Evolutionary conservation across 2,113 vertebrate species (phyloP).

Genomic region (Rissa tridactyla): DNA sequence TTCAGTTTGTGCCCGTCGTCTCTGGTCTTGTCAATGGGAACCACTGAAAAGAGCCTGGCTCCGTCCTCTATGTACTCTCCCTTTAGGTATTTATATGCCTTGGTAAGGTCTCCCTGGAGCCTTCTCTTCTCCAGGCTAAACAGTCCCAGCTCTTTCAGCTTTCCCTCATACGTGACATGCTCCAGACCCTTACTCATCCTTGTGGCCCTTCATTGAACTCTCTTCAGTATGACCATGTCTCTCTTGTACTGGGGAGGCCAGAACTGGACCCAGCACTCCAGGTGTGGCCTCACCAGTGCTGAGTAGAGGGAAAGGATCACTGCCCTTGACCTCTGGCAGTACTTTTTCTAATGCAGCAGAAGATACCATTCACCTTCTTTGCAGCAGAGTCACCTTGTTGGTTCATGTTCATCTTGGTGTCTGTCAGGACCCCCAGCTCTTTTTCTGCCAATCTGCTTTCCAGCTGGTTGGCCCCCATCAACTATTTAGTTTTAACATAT

Average conservation of each 20-base stretch:
- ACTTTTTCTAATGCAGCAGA: neutral
- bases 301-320: neutral
- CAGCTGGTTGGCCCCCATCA: neutral
- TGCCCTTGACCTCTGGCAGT: neutral
- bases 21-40: neutral
- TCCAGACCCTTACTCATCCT: neutral
- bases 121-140: neutral
- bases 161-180: neutral
- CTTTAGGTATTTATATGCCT: neutral
- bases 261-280: neutral
- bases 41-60: neutral
- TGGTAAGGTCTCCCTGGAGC: neutral
- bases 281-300: neutral
- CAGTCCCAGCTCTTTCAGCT: neutral
- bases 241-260: neutral
- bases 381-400: neutral
- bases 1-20: neutral
- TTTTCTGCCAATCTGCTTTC: neutral
- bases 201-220: neutral
- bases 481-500: neutral
- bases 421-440: neutral
- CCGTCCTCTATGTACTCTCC: rapidly evolving
- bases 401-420: neutral
- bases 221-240: neutral
- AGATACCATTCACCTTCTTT: neutral